These are phyloP conservation scores for Platichthys flesus DNA, from an alignment of 2,113 vertebrate genomes.

Conservation along the genomic window DNA sequence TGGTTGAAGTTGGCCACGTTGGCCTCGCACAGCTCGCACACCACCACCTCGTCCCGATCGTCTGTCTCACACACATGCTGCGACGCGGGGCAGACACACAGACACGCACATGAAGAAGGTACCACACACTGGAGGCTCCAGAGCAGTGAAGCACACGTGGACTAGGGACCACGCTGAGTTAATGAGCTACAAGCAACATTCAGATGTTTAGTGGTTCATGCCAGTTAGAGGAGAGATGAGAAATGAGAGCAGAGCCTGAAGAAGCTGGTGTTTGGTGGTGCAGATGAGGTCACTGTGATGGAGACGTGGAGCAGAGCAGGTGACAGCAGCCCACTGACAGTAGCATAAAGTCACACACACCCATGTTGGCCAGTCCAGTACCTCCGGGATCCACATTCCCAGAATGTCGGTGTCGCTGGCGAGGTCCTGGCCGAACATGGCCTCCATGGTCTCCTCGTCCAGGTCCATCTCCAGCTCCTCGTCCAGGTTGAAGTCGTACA, in stretches of 20 bases:
- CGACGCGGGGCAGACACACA: background rate
- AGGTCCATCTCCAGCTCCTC: conserved; percentile 98
- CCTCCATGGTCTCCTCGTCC: conserved; percentile 99
- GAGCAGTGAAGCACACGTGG: background rate
- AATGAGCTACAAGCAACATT: background rate
- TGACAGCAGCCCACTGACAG: conserved; percentile 54
- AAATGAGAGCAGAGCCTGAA: background rate
- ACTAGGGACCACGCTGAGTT: background rate
- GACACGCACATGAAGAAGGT: background rate
- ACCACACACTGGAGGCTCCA: conserved; percentile 10
- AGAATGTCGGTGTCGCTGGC: conserved; percentile 97
- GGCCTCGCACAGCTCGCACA: conserved; percentile 95
- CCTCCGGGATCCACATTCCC: conserved; percentile 99
- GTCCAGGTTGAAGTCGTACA: conserved; percentile 98
- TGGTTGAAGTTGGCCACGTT: conserved; percentile 97
- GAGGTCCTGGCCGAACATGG: conserved; percentile 98
- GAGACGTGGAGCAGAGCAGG: conserved; percentile 27
- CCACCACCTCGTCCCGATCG: conserved; percentile 94
- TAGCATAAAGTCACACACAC: conserved; percentile 92
- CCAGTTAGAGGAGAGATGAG: background rate
- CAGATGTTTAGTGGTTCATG: background rate
- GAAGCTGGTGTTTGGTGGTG: conserved; percentile 2
- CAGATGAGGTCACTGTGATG: background rate
- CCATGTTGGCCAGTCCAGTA: conserved; percentile 99
- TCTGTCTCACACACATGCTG: conserved; percentile 98